phyloP scores from a whole-genome alignment of 2,797 vertebrate genomes.

The Lacerta agilis region DNA sequence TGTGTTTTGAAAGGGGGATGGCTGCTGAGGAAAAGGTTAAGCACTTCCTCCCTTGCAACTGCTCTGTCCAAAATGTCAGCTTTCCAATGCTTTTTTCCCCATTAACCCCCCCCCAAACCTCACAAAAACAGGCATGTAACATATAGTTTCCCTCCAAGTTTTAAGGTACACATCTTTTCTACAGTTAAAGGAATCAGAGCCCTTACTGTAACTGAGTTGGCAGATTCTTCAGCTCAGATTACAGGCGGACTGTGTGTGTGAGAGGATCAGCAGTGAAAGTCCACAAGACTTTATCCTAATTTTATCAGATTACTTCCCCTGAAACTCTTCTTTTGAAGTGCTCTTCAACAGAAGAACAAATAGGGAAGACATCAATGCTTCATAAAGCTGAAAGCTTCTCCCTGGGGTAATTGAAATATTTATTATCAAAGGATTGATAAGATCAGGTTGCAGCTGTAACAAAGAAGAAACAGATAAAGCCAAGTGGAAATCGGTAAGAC shows the following conservation, averaged over 20 bases:
- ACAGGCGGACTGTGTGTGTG: constrained; percentile 34
- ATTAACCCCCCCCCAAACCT: neutral
- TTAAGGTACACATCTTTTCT: neutral
- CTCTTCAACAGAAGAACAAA: constrained; percentile 81
- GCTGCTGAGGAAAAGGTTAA: neutral
- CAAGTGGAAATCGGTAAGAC: constrained; percentile 82
- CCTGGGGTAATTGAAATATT: constrained; percentile 81
- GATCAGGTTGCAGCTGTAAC: constrained; percentile 81
- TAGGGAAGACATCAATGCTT: constrained; percentile 82
- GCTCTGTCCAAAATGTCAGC: neutral
- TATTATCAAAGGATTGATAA: constrained; percentile 79
- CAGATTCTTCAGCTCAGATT: constrained; percentile 74
- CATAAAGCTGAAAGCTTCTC: constrained; percentile 86
- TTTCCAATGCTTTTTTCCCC: neutral
- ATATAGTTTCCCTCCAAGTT: neutral
- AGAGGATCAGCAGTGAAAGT: constrained; percentile 70
- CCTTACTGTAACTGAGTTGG: constrained; percentile 62
- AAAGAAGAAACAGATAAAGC: constrained; percentile 83
- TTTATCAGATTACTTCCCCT: constrained; percentile 84
- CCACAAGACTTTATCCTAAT: constrained; percentile 76
- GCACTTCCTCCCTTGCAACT: neutral
- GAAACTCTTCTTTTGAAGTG: constrained; percentile 79
- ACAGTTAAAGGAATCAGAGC: constrained; percentile 73
- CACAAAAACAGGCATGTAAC: neutral
- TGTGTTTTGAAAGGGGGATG: neutral